Conservation (phyloP, 1,140 invertebrate species). For the Neodiprion fabricii region DNA sequence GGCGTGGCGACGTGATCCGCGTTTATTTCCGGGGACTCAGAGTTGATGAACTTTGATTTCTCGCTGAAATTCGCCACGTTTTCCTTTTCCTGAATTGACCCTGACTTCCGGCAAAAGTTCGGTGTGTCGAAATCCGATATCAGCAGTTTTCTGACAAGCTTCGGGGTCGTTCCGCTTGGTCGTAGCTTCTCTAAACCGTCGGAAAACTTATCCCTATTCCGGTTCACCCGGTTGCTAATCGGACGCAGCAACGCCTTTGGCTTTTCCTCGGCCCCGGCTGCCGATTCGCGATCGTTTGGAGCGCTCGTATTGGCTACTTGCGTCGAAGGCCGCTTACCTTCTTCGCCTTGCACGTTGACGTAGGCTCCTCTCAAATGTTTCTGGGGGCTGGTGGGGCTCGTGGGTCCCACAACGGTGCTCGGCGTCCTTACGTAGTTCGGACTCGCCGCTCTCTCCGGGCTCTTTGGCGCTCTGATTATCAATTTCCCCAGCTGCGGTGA, state of each 20-base stretch:
- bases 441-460: constrained; percentile 63
- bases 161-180: constrained; percentile 48
- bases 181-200: constrained; percentile 18
- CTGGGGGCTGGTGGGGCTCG: constrained; percentile 55
- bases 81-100: background rate
- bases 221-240: background rate
- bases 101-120: constrained; percentile 28
- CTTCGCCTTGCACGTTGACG: constrained; percentile 73
- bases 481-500: constrained; percentile 68
- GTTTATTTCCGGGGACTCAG: background rate
- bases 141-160: constrained; percentile 46
- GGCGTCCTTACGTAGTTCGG: constrained; percentile 70
- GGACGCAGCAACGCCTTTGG: constrained; percentile 23
- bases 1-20: background rate
- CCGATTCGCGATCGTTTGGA: constrained; percentile 41
- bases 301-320: constrained; percentile 48
- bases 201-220: background rate
- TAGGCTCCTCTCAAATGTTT: constrained; percentile 68
- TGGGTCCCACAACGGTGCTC: constrained; percentile 65
- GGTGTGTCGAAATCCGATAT: constrained; percentile 48
- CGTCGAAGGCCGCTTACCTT: constrained; percentile 67
- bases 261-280: background rate
- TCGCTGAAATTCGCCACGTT: constrained; percentile 7
- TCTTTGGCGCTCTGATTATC: constrained; percentile 67
- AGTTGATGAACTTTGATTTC: background rate